Evolutionary conservation across 2,113 vertebrate species (phyloP).

Genomic region (Cervus canadensis): DNA sequence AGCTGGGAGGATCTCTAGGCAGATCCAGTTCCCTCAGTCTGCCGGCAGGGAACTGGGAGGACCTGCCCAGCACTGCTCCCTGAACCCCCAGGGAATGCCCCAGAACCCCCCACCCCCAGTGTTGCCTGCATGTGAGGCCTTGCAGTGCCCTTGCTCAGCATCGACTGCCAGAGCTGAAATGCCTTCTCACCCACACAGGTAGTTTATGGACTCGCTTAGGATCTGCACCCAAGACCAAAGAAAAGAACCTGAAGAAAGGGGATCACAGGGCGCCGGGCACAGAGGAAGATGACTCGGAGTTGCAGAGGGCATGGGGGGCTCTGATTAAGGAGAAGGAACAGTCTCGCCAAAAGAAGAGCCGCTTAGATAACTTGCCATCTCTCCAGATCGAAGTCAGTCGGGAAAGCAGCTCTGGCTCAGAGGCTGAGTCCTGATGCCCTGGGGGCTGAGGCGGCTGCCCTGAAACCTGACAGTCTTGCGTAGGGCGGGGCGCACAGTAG

Average conservation of each 20-base stretch:
- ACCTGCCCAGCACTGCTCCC: neutral
- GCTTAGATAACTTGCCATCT: constrained; percentile 94
- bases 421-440: constrained; percentile 91
- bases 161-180: neutral
- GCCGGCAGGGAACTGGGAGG: neutral
- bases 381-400: constrained; percentile 98
- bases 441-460: constrained; percentile 30
- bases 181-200: constrained; percentile 77
- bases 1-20: neutral
- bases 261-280: constrained; percentile 65
- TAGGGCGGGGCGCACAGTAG: constrained; percentile 62
- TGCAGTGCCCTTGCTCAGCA: neutral
- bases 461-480: constrained; percentile 20
- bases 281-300: constrained; percentile 93
- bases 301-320: constrained; percentile 95
- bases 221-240: constrained; percentile 83
- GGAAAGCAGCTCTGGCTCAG: constrained; percentile 94
- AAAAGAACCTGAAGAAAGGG: constrained; percentile 78
- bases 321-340: constrained; percentile 97
- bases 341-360: constrained; percentile 93
- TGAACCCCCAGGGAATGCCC: too few species aligned
- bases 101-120: neutral
- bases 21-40: neutral
- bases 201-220: constrained; percentile 95
- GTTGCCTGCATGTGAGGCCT: neutral